These are phyloP conservation scores for Danaus chrysippus DNA, from an alignment of 2,888 invertebrate genomes.

Conservation along the genomic window DNA sequence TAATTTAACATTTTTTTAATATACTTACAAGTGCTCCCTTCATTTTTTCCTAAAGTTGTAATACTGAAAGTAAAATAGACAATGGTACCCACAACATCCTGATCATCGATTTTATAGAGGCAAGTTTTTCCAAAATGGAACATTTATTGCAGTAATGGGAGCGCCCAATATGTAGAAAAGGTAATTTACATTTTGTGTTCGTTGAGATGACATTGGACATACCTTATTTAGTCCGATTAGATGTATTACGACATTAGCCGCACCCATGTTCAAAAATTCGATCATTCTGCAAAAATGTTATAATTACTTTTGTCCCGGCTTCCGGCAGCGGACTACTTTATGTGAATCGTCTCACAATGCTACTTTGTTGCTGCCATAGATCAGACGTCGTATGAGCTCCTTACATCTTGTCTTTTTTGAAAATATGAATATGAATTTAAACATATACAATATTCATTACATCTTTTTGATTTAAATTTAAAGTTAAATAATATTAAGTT, in stretches of 20 bases:
- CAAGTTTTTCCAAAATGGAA: conserved; percentile 63
- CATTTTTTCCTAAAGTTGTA: conserved; percentile 51
- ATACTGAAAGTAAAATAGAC: conserved; percentile 43
- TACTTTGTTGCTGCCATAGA: not conserved
- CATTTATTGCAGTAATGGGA: conserved; percentile 65
- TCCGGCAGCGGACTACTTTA: conserved; percentile 17
- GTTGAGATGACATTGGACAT: conserved; percentile 57
- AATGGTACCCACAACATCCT: conserved; percentile 52
- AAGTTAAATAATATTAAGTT: too few species aligned
- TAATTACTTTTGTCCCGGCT: conserved; percentile 9
- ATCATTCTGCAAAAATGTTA: conserved; percentile 33
- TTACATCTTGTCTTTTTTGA: not conserved
- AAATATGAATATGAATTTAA: not conserved
- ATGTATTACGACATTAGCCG: conserved; percentile 53
- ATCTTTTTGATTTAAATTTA: not conserved
- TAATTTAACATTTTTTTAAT: conserved; percentile 17
- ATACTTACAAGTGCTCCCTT: conserved; percentile 61
- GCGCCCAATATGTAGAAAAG: conserved; percentile 60
- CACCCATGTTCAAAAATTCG: conserved; percentile 47
- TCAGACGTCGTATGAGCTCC: not conserved
- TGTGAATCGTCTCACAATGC: not conserved
- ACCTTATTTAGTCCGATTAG: conserved; percentile 57
- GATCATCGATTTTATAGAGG: conserved; percentile 66
- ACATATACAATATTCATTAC: not conserved
- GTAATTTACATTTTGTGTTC: conserved; percentile 60